Percentiles rank a stretch among this genome's conserved stretches.
Evolutionary conservation across 2,797 vertebrate species (phyloP).

Genomic region (Dromococcyx pavoninus): DNA sequence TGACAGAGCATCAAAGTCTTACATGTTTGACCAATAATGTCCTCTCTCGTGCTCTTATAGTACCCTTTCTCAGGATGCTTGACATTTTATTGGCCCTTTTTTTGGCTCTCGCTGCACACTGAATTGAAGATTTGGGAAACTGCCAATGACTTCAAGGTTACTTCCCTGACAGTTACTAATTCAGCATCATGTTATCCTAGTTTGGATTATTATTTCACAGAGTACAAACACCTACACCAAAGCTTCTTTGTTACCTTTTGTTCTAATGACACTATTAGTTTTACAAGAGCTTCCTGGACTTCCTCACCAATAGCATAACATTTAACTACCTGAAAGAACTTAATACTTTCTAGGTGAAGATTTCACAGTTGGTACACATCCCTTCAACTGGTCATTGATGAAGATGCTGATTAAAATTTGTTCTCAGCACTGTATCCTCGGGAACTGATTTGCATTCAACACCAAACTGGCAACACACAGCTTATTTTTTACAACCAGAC

Average conservation of each 20-base stretch:
- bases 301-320: not conserved
- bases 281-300: not conserved
- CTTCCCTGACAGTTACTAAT: not conserved
- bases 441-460: not conserved
- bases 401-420: not conserved
- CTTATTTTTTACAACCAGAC: not conserved
- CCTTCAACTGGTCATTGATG: not conserved
- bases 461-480: not conserved
- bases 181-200: not conserved
- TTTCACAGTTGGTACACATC: not conserved
- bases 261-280: not conserved
- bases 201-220: not conserved
- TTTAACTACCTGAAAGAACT: not conserved
- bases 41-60: not conserved
- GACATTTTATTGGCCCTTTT: not conserved
- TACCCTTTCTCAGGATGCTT: not conserved
- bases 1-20: not conserved
- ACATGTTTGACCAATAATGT: not conserved
- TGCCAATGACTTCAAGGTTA: not conserved
- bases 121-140: not conserved
- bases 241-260: not conserved
- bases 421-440: not conserved
- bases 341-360: not conserved
- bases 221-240: not conserved
- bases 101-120: not conserved